Base-by-base conservation (phyloP, 2,797 vertebrate genomes). In the Enteromius afrohamiltoni region DNA sequence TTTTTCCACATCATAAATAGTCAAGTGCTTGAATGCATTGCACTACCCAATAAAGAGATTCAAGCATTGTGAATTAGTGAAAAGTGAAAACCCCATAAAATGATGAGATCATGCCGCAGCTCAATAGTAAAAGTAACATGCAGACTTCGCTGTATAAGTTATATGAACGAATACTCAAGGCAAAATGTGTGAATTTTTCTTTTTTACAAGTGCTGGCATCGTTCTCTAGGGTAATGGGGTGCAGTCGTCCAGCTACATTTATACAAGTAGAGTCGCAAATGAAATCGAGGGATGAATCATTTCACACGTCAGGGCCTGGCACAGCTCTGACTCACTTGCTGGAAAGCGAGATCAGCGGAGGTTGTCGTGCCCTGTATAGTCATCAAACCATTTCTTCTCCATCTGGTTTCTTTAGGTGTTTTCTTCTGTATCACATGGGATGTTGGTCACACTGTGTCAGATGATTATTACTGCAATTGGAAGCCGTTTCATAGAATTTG, bases 221-320 rank as follows among this genome's bases (percentile, higher is more conserved):
- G 0, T n/a, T 77, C 76, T 47, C 53, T 26, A 26, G n/a, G 34
- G 23, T 16, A 40, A 77, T 67, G 23, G 21, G 75, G 31, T 51
- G 65, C 49, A 80, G 47, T 45, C n/a, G 53, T 75, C 71, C 77
- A 80, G 53, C 47, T 75, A 53, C 60, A 76, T 70, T 64, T 64
- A 49, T 49, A 80, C 23, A 69, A 80, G 62, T 5, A 34, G n/a
- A 83, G 6, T 34, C 19, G 16, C 14, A 77, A 67, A 76, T 68
- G 51, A 68, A 83, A 68, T 69, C 34, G 19, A 49, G 1, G 60
- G 34, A 65, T 82, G 45, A 82, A 71, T 85, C n/a, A 64, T 70
- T 77, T 81, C 40, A 58, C 64, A 80, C 9, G 23, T 84, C 45
- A 62, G 40, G 51, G 29, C 42, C 19, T 77, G 68, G 67, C 65